Evolutionary conservation across 2,888 invertebrate species (phyloP).

Genomic region (Lamellibrachia columna): DNA sequence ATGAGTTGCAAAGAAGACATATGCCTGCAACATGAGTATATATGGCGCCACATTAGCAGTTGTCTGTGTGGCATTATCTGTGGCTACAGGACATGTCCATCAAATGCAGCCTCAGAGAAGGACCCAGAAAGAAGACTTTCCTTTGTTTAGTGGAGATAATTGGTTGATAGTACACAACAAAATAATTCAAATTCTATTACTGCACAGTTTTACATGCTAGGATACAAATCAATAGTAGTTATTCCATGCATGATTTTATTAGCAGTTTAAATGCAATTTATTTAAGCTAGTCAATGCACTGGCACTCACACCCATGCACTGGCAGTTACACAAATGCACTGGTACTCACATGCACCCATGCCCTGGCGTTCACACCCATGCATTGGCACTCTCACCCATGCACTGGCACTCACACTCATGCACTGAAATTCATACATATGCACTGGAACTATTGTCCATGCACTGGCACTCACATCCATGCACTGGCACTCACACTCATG

Average conservation of each 20-base stretch:
- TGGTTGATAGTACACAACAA: too few species aligned
- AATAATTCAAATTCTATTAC: too few species aligned
- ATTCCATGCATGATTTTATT: too few species aligned
- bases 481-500: not conserved
- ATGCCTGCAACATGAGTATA: constrained; percentile 57
- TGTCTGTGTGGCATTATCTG: not conserved
- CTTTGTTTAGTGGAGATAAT: not conserved
- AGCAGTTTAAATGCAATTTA: not conserved
- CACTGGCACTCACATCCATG: not conserved
- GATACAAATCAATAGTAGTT: too few species aligned
- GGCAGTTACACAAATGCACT: too few species aligned
- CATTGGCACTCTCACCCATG: too few species aligned
- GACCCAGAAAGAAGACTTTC: not conserved
- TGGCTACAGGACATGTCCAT: not conserved
- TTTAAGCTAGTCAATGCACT: not conserved
- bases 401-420: too few species aligned
- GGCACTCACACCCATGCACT: not conserved
- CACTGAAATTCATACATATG: not conserved
- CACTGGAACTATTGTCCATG: not conserved
- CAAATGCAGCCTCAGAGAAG: not conserved
- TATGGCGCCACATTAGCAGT: not conserved
- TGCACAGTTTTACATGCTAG: too few species aligned
- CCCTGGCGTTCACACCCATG: too few species aligned
- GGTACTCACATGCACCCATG: too few species aligned
- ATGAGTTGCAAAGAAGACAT: constrained; percentile 68